Conservation (phyloP, 2,113 vertebrate genomes). For the Romanogobio albipinnatus region DNA sequence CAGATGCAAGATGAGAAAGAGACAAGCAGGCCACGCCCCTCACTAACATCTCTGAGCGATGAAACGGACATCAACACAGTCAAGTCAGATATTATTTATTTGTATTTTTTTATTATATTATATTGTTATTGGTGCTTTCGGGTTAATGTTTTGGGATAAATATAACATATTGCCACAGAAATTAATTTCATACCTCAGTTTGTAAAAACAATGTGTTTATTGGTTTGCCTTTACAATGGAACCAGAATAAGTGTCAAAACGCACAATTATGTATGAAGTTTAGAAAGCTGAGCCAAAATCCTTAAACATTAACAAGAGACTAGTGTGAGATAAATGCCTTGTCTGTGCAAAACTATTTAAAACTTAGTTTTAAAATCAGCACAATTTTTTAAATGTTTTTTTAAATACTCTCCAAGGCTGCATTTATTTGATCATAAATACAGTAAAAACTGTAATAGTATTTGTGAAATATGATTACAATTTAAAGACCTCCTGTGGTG, state of each 20-base stretch:
- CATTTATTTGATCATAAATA: background rate
- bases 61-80: background rate
- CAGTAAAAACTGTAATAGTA: background rate
- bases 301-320: background rate
- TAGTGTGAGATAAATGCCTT: background rate
- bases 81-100: background rate
- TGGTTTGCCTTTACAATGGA: background rate
- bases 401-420: background rate
- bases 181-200: background rate
- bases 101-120: background rate
- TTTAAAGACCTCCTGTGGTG: background rate
- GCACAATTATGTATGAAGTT: background rate
- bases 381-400: background rate
- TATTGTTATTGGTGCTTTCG: background rate
- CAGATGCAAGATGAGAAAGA: conserved; percentile 98
- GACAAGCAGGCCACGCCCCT: conserved; percentile 84
- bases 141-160: background rate
- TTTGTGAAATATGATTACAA: background rate
- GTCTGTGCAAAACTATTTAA: background rate
- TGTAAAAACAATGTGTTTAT: background rate
- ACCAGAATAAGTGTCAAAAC: background rate
- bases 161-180: background rate
- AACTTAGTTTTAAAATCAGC: background rate
- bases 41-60: conserved; percentile 78
- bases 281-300: background rate